Conservation (phyloP, 2,888 invertebrate species). For the Spilosoma lubricipeda region DNA sequence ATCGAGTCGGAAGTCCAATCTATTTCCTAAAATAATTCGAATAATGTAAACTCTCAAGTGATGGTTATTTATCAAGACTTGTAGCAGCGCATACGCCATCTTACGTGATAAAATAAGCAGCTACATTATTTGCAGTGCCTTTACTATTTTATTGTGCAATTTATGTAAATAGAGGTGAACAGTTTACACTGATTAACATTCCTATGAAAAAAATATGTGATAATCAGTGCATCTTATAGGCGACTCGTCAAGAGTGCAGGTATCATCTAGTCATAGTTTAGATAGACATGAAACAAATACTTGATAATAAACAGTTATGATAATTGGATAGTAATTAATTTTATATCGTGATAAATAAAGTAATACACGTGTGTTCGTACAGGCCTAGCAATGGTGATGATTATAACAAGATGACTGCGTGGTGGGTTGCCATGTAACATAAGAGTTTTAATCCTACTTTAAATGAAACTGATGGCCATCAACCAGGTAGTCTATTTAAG, state of each 20-base stretch:
- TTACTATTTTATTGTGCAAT: constrained; percentile 54
- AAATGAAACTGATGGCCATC: not conserved
- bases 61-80: not conserved
- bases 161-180: constrained; percentile 41
- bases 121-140: constrained; percentile 66
- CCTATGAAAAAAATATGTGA: constrained; percentile 48
- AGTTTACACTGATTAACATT: constrained; percentile 52
- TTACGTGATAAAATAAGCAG: constrained; percentile 44
- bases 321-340: constrained; percentile 12
- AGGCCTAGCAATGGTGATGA: not conserved
- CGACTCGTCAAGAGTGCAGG: constrained; percentile 33
- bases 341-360: not conserved
- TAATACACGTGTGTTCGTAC: not conserved
- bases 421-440: not conserved
- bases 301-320: constrained; percentile 21
- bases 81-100: constrained; percentile 5
- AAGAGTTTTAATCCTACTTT: not conserved
- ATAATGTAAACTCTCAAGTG: constrained; percentile 1
- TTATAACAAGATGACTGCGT: not conserved
- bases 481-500: not conserved
- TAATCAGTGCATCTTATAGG: constrained; percentile 50
- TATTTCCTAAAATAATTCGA: not conserved
- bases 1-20: not conserved
- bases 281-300: constrained; percentile 50
- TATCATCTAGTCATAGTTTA: constrained; percentile 60